Base-by-base conservation (phyloP, 2,113 vertebrate species). In the Shinisaurus crocodilurus region DNA sequence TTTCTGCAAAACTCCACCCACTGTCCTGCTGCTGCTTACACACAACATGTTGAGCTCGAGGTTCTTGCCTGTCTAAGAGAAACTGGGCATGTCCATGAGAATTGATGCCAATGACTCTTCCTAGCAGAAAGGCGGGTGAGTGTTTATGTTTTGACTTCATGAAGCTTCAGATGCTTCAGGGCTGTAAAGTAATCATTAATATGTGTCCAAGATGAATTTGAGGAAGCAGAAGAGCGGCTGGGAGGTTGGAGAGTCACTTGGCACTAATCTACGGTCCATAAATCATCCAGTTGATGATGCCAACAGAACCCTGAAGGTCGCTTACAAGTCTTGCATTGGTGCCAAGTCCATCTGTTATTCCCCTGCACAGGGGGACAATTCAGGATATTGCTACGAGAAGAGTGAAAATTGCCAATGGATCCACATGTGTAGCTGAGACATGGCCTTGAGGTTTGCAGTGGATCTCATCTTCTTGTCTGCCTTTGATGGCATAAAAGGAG, bases 161-260 rank as follows among this genome's bases (percentile, higher is more conserved):
- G 48, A 34, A 82, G 37, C 76, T 40, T 76, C 20, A 76, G n/a
- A 18, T 34, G 65, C 69, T 82, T 40, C 27, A 1, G 87, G 79
- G 48, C 18, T 60, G 25, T 20, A 75, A 86, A 75, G 85, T 8
- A 89, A 82, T 82, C 79, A 89, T 89, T 89, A 82, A 60, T 82
- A 89, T 82, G 48, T 89, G 79, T 57, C 67, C 8, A 82, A 82
- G 87, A 72, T 89, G 65, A 89, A 89, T 89, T 70, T 40, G 77
- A 82, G 65, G n/a, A 40, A 48, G n/a, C n/a, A 10, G 3, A 54
- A n/a, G 69, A 74, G 67, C 57, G 65, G 48, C 25, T 20, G 79
- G 65, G 69, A 43, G 87, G n/a, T 57, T 60, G 65, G 48, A 40
- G 48, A 57, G 79, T 25, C 45, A 8, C n/a, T 82, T 25, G 32